Evolutionary conservation across 2,888 invertebrate genomes (phyloP).

Genomic region (Aleiodes testaceus): DNA sequence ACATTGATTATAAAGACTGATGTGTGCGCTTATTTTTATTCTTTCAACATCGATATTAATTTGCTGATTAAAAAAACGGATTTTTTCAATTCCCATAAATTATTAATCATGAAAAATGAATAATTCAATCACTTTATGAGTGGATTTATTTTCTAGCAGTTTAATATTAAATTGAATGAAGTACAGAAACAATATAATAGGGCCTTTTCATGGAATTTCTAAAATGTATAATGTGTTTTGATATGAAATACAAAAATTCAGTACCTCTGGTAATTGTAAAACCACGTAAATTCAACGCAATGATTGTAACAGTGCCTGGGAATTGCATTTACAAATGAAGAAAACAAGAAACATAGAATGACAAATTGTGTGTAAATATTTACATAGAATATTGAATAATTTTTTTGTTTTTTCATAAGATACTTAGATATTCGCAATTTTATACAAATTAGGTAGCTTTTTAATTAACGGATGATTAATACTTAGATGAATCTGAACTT

Average conservation of each 20-base stretch:
- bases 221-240: neutral
- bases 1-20: no score
- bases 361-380: conserved; percentile 9
- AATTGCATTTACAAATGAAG: conserved; percentile 34
- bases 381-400: conserved; percentile 23
- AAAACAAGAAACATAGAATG: conserved; percentile 25
- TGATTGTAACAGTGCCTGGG: conserved; percentile 50
- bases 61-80: neutral
- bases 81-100: no score
- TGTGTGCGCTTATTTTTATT: no score
- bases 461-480: conserved; percentile 42
- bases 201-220: no score
- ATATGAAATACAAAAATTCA: conserved; percentile 1
- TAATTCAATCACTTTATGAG: no score
- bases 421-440: conserved; percentile 57
- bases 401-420: conserved; percentile 41
- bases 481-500: conserved; percentile 34
- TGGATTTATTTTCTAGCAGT: no score
- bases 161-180: no score
- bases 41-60: neutral
- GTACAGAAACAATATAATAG: neutral
- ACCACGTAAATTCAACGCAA: conserved; percentile 42
- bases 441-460: conserved; percentile 51
- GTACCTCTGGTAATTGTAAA: conserved; percentile 8
- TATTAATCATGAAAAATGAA: no score